Percentiles rank a stretch among this genome's conserved stretches.
Evolutionary conservation across 2,888 invertebrate genomes (phyloP).

Genomic region (Spatulosminthurus flaviceps): DNA sequence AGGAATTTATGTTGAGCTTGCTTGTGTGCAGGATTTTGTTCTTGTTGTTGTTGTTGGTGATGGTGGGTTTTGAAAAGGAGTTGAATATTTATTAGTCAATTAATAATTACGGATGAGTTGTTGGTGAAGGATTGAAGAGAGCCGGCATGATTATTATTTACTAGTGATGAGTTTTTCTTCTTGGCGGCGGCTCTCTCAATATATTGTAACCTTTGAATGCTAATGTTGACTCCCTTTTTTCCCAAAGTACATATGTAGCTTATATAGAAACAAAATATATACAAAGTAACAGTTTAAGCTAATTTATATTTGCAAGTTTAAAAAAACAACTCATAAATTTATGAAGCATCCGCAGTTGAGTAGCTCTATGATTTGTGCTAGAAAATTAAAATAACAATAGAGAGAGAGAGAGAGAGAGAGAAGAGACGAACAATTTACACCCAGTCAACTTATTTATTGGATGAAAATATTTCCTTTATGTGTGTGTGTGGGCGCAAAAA

Average conservation of each 20-base stretch:
- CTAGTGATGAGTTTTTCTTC: neutral
- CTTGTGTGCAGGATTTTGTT: no score
- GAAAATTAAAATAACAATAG: neutral
- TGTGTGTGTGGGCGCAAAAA: slow-evolving; percentile 9
- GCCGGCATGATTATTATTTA: neutral
- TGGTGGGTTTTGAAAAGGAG: neutral
- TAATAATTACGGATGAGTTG: slow-evolving; percentile 9
- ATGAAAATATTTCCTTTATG: slow-evolving; percentile 15
- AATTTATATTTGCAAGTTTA: slow-evolving; percentile 10
- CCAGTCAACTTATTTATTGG: neutral
- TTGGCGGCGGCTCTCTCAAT: neutral
- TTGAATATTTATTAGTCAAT: slow-evolving; percentile 14
- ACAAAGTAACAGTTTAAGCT: neutral
- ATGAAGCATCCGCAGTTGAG: no score
- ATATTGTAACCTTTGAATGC: neutral
- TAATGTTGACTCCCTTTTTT: neutral
- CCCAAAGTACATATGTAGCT: no score
- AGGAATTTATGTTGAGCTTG: no score
- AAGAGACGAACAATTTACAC: neutral
- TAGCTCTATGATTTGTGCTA: neutral
- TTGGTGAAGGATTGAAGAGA: slow-evolving; percentile 18
- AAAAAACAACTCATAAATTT: neutral
- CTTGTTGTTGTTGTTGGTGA: no score
- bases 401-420: neutral
- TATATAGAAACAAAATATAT: neutral